phyloP scores from a whole-genome alignment of 1,140 invertebrate genomes.

The Neotoxoptera formosana region DNA sequence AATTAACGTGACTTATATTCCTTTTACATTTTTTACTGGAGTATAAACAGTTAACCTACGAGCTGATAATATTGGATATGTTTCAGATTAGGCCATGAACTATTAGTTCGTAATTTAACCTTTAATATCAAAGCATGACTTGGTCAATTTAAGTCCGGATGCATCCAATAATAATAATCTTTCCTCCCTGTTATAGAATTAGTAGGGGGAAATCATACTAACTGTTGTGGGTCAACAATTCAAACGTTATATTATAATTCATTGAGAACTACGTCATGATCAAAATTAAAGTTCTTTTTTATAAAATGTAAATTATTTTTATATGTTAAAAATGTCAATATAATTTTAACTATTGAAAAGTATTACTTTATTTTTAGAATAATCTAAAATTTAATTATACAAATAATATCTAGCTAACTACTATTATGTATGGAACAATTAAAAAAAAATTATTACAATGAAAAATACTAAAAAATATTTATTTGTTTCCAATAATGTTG shows the following conservation, averaged over 20 bases:
- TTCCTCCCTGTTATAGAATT: not conserved
- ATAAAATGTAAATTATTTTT: not conserved
- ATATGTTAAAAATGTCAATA: too few species aligned
- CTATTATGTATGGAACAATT: not conserved
- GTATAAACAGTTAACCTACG: not conserved
- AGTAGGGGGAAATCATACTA: constrained; percentile 30
- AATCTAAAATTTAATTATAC: not conserved
- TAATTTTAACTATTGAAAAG: not conserved
- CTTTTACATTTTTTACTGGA: not conserved
- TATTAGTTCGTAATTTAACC: constrained; percentile 9
- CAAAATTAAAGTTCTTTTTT: not conserved
- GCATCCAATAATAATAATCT: constrained; percentile 51
- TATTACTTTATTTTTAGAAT: not conserved
- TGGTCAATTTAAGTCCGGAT: constrained; percentile 50
- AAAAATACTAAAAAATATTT: too few species aligned
- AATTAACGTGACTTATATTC: too few species aligned
- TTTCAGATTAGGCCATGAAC: not conserved
- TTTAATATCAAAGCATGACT: constrained; percentile 16
- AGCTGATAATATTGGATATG: not conserved
- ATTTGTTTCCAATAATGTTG: not conserved
- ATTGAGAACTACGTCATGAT: not conserved
- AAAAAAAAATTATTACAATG: too few species aligned
- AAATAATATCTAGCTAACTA: not conserved
- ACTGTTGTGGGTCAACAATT: constrained; percentile 48
- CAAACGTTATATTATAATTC: constrained; percentile 40